A percentile compares a stretch with the other conserved stretches of the same genome.
Evolutionary conservation across 2,888 invertebrate genomes (phyloP).

Genomic region (Drosophila silvestris): DNA sequence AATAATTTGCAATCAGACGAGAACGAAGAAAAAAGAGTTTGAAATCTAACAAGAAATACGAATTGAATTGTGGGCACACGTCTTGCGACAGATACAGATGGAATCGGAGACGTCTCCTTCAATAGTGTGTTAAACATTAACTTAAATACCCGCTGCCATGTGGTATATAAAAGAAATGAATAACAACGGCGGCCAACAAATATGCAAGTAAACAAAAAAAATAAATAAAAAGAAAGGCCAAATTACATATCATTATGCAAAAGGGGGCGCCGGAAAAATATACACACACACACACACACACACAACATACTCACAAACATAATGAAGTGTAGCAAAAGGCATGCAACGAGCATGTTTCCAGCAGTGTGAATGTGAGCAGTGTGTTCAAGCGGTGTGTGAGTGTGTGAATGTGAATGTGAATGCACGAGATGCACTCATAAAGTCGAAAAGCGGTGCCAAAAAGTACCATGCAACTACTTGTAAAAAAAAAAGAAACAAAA

Average conservation of each 20-base stretch:
- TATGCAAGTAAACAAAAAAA: slow-evolving; percentile 50
- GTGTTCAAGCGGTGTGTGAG: not conserved
- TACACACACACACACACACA: slow-evolving; percentile 7
- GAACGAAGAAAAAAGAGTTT: not conserved
- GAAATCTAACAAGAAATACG: not conserved
- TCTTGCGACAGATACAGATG: not conserved
- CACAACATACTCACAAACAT: slow-evolving; percentile 35
- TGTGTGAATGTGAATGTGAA: not conserved
- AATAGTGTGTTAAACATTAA: not conserved
- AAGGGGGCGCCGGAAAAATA: slow-evolving; percentile 22
- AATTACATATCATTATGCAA: slow-evolving; percentile 74
- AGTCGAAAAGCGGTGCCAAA: not conserved
- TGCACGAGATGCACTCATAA: slow-evolving; percentile 30
- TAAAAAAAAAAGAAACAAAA: not conserved
- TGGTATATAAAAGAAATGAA: slow-evolving; percentile 24
- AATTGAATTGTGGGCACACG: not conserved
- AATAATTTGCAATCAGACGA: slow-evolving; percentile 75
- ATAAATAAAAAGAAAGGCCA: slow-evolving; percentile 62
- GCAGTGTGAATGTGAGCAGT: slow-evolving; percentile 10
- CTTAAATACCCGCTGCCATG: not conserved
- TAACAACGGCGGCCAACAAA: slow-evolving; percentile 36
- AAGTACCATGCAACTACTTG: not conserved
- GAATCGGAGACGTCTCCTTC: not conserved
- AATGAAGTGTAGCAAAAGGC: slow-evolving; percentile 68
- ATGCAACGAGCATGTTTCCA: slow-evolving; percentile 32